Conservation (phyloP, 2,113 vertebrate genomes). For the Pardalotus punctatus region DNA sequence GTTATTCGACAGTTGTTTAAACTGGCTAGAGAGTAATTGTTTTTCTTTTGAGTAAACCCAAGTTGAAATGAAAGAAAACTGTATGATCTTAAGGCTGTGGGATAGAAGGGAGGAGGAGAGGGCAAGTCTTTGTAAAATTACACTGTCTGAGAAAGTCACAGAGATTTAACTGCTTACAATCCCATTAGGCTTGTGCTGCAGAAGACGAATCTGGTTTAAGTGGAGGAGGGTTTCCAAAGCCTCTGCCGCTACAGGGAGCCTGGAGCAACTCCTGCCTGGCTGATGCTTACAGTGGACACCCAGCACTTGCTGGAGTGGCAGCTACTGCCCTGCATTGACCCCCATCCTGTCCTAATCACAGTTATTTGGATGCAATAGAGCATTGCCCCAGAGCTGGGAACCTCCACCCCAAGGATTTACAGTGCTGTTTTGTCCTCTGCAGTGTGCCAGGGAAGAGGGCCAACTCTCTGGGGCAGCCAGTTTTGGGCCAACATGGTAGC, state of each 20-base stretch:
- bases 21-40: neutral
- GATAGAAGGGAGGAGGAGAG: neutral
- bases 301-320: neutral
- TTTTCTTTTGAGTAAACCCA: neutral
- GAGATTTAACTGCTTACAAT: constrained; percentile 5
- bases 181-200: neutral
- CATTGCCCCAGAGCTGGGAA: neutral
- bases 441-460: neutral
- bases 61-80: neutral
- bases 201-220: neutral
- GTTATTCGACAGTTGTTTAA: neutral
- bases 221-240: neutral
- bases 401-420: neutral
- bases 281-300: neutral
- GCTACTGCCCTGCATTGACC: neutral
- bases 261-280: neutral
- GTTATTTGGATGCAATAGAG: neutral
- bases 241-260: neutral
- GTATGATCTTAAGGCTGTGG: neutral
- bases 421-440: neutral
- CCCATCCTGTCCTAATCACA: neutral
- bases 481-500: neutral
- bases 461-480: rapidly evolving
- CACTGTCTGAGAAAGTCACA: neutral
- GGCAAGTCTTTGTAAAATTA: neutral